These are phyloP conservation scores for Protaetia brevitarsis DNA, from an alignment of 1,140 invertebrate genomes.

Conservation along the genomic window DNA sequence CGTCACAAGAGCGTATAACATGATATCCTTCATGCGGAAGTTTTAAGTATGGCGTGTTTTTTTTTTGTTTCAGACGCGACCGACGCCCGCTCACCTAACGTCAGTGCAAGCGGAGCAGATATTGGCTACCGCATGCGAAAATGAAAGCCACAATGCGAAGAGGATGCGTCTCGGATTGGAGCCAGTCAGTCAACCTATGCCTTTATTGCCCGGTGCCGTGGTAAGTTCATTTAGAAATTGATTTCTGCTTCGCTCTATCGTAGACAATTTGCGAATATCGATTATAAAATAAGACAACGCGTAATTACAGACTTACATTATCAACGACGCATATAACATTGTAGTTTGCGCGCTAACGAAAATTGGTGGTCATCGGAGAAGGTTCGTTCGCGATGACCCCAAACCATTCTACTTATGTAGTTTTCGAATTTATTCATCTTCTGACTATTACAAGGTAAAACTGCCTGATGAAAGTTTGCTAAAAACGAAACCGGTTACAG, in stretches of 20 bases:
- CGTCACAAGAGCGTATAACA: background rate
- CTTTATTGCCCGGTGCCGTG: constrained; percentile 56
- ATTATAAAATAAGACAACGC: background rate
- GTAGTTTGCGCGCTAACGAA: too few species aligned
- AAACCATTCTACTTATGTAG: too few species aligned
- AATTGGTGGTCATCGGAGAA: too few species aligned
- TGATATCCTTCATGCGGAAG: background rate
- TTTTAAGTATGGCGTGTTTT: too few species aligned
- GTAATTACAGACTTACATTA: too few species aligned
- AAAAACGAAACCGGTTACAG: too few species aligned
- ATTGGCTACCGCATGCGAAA: constrained; percentile 91
- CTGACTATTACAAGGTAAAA: too few species aligned
- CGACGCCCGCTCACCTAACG: constrained; percentile 93
- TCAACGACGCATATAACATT: too few species aligned
- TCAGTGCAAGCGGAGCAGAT: constrained; percentile 95
- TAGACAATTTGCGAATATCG: background rate
- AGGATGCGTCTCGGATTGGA: constrained; percentile 92
- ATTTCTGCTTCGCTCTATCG: background rate
- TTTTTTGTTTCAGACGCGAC: constrained; percentile 66
- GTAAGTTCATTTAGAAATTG: constrained; percentile 31
- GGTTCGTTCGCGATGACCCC: too few species aligned
- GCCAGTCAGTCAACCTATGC: constrained; percentile 85
- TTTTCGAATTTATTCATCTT: too few species aligned
- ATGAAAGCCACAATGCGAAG: constrained; percentile 95
- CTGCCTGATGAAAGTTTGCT: too few species aligned